phyloP scores from a whole-genome alignment of 2,797 vertebrate genomes.

The Pempheris klunzingeri region DNA sequence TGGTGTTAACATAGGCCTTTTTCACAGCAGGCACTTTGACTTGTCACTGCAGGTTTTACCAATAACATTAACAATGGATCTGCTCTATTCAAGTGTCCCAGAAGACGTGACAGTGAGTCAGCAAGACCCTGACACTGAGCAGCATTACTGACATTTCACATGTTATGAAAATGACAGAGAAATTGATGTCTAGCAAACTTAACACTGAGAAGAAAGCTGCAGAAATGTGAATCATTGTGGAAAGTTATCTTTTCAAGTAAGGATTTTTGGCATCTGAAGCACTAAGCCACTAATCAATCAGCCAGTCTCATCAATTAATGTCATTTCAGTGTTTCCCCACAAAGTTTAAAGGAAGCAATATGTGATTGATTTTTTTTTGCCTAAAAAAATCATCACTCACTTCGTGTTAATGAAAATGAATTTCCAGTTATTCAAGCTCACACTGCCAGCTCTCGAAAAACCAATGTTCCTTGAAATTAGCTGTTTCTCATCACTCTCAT shows the following conservation, averaged over 20 bases:
- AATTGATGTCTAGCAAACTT: neutral
- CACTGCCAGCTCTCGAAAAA: conserved; percentile 59
- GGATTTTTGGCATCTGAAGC: neutral
- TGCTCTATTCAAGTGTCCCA: neutral
- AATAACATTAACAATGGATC: neutral
- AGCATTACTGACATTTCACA: neutral
- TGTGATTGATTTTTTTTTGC: conserved; percentile 33
- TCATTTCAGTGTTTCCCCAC: conserved; percentile 3
- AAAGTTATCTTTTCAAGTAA: neutral
- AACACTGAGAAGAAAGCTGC: neutral
- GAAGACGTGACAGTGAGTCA: neutral
- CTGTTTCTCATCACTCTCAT: conserved; percentile 62
- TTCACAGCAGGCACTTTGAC: conserved; percentile 18
- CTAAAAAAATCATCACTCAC: conserved; percentile 48
- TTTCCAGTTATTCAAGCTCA: conserved; percentile 57
- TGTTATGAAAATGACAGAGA: neutral
- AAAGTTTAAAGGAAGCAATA: conserved; percentile 20
- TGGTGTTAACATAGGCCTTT: neutral
- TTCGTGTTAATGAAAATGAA: conserved; percentile 64
- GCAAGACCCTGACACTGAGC: neutral
- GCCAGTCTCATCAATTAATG: neutral
- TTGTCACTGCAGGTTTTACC: conserved; percentile 1
- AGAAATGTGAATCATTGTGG: neutral
- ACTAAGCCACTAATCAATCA: neutral
- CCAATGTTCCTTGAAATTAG: conserved; percentile 81